Evolutionary conservation across 2,888 invertebrate species (phyloP).

Genomic region (Thyatira batis): DNA sequence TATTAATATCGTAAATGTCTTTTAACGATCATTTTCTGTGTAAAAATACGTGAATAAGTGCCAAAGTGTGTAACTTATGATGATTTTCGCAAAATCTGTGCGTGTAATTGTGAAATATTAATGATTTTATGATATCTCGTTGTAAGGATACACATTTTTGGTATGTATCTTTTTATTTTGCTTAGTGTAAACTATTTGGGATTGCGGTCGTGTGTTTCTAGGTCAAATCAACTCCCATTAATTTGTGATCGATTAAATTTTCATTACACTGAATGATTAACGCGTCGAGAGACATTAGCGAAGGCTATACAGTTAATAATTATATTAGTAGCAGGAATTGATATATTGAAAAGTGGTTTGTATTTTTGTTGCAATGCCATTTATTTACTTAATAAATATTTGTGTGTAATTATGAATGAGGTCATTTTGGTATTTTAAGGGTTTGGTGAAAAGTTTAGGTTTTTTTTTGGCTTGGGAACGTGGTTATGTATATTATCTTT

Average conservation of each 20-base stretch:
- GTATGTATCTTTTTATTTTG: neutral
- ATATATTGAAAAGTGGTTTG: too few species aligned
- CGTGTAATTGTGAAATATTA: neutral
- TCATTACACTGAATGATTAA: neutral
- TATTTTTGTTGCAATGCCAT: too few species aligned
- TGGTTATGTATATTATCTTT: too few species aligned
- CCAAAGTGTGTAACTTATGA: conserved; percentile 9
- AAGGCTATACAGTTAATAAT: too few species aligned
- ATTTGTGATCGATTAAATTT: neutral
- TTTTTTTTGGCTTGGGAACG: too few species aligned
- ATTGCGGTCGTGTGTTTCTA: neutral
- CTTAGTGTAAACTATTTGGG: neutral
- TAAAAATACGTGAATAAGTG: conserved; percentile 3
- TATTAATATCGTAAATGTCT: neutral
- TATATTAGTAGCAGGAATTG: too few species aligned
- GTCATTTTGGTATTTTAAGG: too few species aligned
- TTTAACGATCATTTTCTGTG: conserved; percentile 11
- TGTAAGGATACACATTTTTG: neutral
- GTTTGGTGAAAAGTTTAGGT: too few species aligned
- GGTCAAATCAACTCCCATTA: neutral
- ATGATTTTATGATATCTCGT: neutral
- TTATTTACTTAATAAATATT: too few species aligned
- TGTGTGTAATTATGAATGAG: too few species aligned
- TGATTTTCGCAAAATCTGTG: conserved; percentile 8
- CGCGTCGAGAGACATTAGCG: too few species aligned